phyloP scores from a whole-genome alignment of 30 jellyfish, hydroid and myxozoan species.

The Hydractinia symbiolongicarpus region DNA sequence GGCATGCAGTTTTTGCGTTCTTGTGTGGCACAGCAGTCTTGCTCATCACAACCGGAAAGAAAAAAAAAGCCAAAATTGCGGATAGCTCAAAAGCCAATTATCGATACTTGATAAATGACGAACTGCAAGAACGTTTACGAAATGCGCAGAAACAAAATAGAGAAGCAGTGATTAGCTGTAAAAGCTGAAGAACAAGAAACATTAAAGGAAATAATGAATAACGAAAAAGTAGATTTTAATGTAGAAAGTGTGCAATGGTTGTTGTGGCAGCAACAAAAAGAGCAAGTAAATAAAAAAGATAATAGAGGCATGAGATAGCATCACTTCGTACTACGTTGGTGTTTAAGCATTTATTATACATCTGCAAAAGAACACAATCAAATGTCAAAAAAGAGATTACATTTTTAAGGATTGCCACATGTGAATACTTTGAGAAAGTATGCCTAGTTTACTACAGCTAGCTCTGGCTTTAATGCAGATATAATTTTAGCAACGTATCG shows the following conservation, averaged over 20 bases:
- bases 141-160: background rate
- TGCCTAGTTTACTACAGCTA: conserved; percentile 11
- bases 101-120: background rate
- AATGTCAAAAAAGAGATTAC: background rate
- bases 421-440: background rate
- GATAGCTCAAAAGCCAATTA: background rate
- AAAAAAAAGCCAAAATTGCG: background rate
- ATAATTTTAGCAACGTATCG: background rate
- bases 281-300: background rate
- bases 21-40: background rate
- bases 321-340: background rate
- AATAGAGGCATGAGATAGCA: conserved; percentile 14
- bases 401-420: background rate
- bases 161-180: background rate
- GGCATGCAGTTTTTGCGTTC: background rate
- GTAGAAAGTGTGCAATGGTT: background rate
- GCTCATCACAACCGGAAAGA: too few species aligned
- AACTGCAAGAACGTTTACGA: background rate
- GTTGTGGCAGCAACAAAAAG: conserved; percentile 3
- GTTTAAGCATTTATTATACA: conserved; percentile 9
- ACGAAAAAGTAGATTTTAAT: background rate
- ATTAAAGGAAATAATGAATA: background rate
- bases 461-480: conserved; percentile 1
- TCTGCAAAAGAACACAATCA: background rate
- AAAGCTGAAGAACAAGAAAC: background rate